Base-by-base conservation (phyloP, 2,797 vertebrate species). In the Cephalopachus bancanus region DNA sequence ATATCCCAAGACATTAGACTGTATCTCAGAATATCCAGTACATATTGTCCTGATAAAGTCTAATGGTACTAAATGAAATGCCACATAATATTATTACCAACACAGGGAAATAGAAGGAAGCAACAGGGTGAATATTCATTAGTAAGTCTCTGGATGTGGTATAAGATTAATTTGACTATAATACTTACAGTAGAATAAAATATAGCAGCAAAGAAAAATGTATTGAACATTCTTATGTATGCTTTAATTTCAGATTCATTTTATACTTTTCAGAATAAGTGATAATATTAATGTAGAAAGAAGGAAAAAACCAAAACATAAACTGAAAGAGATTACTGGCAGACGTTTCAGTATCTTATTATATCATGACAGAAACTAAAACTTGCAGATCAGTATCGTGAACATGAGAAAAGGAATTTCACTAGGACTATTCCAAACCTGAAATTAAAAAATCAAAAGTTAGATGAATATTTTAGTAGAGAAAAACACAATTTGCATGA, bases 171-270 rank as follows among this genome's bases (percentile, higher is more conserved):
- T 88, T 79, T 93, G 71, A 79, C 65, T 89, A 62, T 4, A 92
- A 59, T 5, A 72, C 59, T 60, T 69, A 33, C 76, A 72, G 19
- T 24, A 91, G 30, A 80, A 93, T n/a, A 33, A 67, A 95, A 67
- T 44, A 62, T 0, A 92, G 15, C 9, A 76, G 8, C 37, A 79
- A 86, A 65, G 95, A 80, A 71, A 91, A 93, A 91, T 89, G 10
- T 55, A 65, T 16, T 57, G 20, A 93, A 76, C 24, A 19, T 1
- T 62, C 37, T 91, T 37, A 1, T 72, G 80, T 59, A 89, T 94
- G 51, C n/a, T 89, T 94, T 94, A 75, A 94, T 84, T 89, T 94
- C 74, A 83, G 16, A 81, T 76, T 95, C 60, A 62, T 83, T 89
- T 85, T 49, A 11, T 28, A 51, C 28, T 85, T 86, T 69, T 72